phyloP scores from a whole-genome alignment of 2,888 invertebrate species.

The Cinara cedri region DNA sequence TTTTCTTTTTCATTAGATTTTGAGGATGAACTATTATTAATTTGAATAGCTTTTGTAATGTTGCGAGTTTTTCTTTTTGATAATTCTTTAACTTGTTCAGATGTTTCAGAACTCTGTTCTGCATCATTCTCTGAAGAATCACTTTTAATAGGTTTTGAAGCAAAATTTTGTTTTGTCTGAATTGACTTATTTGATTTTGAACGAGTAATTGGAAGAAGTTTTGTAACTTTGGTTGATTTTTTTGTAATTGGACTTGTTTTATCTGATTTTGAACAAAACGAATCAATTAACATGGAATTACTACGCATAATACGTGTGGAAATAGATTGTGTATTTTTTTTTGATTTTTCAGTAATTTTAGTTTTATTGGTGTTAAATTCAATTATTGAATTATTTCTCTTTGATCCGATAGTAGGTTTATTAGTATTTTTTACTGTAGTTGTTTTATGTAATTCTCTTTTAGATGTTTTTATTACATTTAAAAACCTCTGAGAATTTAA shows the following conservation, averaged over 20 bases:
- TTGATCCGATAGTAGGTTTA: background rate
- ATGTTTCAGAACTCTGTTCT: conserved; percentile 2
- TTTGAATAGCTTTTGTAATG: background rate
- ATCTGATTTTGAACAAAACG: background rate
- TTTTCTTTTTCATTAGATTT: conserved; percentile 20
- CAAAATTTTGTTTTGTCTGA: background rate
- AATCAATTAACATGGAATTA: conserved; percentile 13
- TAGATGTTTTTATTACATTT: background rate
- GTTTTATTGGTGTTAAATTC: background rate
- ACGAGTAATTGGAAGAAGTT: background rate
- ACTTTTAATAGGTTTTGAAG: conserved; percentile 9
- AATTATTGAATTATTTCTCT: background rate
- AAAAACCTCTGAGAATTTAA: background rate
- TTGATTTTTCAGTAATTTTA: background rate
- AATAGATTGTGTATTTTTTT: background rate
- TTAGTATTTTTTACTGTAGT: background rate
- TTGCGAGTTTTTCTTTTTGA: background rate
- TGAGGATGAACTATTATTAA: background rate
- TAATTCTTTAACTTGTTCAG: background rate
- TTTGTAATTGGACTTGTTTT: conserved; percentile 4
- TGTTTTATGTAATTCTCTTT: background rate
- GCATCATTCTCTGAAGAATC: conserved; percentile 21
- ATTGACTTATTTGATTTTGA: background rate
- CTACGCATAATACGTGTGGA: background rate
- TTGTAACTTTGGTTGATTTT: conserved; percentile 9